Conservation (phyloP, 2,888 invertebrate genomes). For the Nineta flava region DNA sequence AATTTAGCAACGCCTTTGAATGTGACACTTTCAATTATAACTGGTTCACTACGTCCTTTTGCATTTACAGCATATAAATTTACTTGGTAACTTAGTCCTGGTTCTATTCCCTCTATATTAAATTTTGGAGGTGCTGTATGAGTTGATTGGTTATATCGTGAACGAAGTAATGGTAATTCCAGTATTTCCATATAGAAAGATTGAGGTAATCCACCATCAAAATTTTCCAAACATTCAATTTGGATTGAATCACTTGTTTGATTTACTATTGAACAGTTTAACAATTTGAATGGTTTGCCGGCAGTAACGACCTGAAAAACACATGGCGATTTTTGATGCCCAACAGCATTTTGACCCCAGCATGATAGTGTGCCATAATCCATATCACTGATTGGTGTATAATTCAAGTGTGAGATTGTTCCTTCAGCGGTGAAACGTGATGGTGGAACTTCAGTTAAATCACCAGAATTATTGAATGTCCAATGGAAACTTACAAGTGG, state of each 20-base stretch:
- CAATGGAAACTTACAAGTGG: slow-evolving; percentile 72
- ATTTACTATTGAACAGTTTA: slow-evolving; percentile 79
- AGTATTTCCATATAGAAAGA: slow-evolving; percentile 69
- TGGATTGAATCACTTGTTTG: slow-evolving; percentile 70
- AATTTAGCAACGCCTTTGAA: slow-evolving; percentile 75
- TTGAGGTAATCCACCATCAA: slow-evolving; percentile 77
- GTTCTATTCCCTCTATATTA: slow-evolving; percentile 50
- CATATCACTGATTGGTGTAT: slow-evolving; percentile 73
- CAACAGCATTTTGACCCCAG: slow-evolving; percentile 71
- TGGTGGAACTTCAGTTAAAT: slow-evolving; percentile 59
- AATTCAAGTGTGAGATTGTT: slow-evolving; percentile 57
- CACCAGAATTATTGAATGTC: slow-evolving; percentile 86
- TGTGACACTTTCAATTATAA: slow-evolving; percentile 68
- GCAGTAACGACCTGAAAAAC: slow-evolving; percentile 74
- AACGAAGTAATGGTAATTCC: slow-evolving; percentile 47
- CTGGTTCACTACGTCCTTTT: slow-evolving; percentile 72
- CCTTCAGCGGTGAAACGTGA: slow-evolving; percentile 51
- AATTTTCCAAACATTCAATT: slow-evolving; percentile 76
- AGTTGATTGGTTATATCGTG: slow-evolving; percentile 45
- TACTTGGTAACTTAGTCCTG: slow-evolving; percentile 62
- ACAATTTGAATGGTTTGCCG: slow-evolving; percentile 70
- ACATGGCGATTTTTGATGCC: slow-evolving; percentile 69
- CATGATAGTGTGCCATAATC: slow-evolving; percentile 82
- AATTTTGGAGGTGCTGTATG: slow-evolving; percentile 48
- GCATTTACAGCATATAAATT: slow-evolving; percentile 75